phyloP scores from a whole-genome alignment of 2,797 vertebrate species.

The Esox lucius region DNA sequence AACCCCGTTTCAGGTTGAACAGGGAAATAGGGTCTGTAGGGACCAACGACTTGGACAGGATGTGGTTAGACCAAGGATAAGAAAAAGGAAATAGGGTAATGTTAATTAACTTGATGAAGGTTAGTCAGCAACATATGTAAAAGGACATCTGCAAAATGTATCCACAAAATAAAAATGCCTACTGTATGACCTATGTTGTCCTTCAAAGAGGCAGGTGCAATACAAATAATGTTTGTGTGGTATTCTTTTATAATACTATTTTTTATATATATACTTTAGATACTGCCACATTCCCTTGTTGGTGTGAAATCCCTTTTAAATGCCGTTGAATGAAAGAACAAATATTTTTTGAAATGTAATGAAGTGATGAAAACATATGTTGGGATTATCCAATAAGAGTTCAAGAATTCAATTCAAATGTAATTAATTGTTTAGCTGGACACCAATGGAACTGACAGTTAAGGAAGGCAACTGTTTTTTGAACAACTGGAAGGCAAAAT shows the following conservation, averaged over 20 bases:
- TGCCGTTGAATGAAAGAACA: no score
- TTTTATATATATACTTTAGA: no score
- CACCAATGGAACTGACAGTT: neutral
- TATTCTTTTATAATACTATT: no score
- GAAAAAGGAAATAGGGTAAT: neutral
- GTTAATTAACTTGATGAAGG: neutral
- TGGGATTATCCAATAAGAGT: no score
- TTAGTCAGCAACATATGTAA: neutral
- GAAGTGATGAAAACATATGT: no score
- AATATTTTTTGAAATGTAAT: no score
- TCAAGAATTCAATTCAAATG: neutral
- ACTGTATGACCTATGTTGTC: neutral
- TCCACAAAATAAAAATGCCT: neutral
- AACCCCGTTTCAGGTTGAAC: conserved; percentile 62
- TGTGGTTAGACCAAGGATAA: conserved; percentile 2
- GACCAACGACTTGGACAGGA: conserved; percentile 56
- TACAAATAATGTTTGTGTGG: neutral
- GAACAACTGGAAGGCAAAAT: no score
- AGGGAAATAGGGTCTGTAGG: conserved; percentile 65
- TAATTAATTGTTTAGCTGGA: neutral
- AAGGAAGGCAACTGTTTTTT: neutral
- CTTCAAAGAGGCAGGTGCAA: neutral
- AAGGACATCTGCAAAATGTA: neutral
- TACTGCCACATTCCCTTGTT: no score
- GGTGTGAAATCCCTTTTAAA: no score